Conservation (phyloP, 2,888 invertebrate genomes). For the Rhingia campestris region DNA sequence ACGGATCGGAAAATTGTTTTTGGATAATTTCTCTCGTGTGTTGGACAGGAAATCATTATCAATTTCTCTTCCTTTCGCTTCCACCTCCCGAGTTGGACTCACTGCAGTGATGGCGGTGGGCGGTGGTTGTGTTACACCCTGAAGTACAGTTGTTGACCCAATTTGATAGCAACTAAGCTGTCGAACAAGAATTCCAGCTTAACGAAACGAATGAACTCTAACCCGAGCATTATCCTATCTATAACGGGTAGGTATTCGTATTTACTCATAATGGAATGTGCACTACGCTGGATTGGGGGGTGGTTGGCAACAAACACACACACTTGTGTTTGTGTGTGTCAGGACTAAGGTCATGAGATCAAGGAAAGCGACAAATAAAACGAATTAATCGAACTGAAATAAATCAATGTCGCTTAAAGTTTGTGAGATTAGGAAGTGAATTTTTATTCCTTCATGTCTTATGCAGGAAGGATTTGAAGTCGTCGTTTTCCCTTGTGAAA, state of each 20-base stretch:
- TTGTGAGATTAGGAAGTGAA: slow-evolving; percentile 78
- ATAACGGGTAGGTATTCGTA: slow-evolving; percentile 25
- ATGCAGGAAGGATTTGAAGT: slow-evolving; percentile 38
- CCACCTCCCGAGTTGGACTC: slow-evolving; percentile 31
- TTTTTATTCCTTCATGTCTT: slow-evolving; percentile 45
- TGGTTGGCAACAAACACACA: neutral
- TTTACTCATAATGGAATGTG: slow-evolving; percentile 13
- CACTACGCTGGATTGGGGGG: slow-evolving; percentile 8
- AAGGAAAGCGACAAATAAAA: slow-evolving; percentile 75
- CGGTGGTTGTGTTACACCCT: neutral
- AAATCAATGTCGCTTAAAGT: slow-evolving; percentile 81
- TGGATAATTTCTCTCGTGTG: slow-evolving; percentile 72
- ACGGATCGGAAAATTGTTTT: slow-evolving; percentile 71
- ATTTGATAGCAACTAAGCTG: slow-evolving; percentile 60
- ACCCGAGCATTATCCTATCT: slow-evolving; percentile 60
- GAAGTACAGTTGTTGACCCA: slow-evolving; percentile 59
- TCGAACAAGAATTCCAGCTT: slow-evolving; percentile 68
- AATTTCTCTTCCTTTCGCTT: slow-evolving; percentile 67
- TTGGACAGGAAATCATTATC: slow-evolving; percentile 74
- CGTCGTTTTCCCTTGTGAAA: slow-evolving; percentile 5
- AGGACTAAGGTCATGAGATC: slow-evolving; percentile 68
- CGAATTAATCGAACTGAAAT: slow-evolving; percentile 83
- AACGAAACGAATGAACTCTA: slow-evolving; percentile 66
- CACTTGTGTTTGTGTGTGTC: neutral
- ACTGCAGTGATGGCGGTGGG: slow-evolving; percentile 8